These are phyloP conservation scores for Apamea crenata DNA, from an alignment of 2,888 invertebrate genomes.

Conservation along the genomic window DNA sequence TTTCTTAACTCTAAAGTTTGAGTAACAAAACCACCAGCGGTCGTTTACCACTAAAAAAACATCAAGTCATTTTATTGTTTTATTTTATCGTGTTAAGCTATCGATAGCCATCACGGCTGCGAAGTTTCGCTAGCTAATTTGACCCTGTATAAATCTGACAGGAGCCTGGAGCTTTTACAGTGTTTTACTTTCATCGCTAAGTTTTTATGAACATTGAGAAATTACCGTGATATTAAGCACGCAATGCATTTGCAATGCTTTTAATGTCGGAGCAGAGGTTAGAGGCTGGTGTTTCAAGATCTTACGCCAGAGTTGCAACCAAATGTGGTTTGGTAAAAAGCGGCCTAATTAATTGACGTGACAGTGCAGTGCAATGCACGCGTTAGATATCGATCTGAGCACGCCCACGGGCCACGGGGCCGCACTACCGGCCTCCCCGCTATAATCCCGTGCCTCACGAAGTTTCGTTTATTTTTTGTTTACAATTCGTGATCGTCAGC, in stretches of 20 bases:
- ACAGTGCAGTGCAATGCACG: slow-evolving; percentile 47
- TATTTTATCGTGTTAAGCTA: too few species aligned
- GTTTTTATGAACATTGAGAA: slow-evolving; percentile 38
- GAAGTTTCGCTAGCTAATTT: not conserved
- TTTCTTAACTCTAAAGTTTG: too few species aligned
- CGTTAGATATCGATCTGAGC: slow-evolving; percentile 48
- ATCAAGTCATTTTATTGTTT: too few species aligned
- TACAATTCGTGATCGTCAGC: slow-evolving; percentile 68
- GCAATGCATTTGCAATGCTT: slow-evolving; percentile 46
- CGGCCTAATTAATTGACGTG: slow-evolving; percentile 60
- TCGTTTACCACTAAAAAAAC: too few species aligned
- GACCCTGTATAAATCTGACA: not conserved
- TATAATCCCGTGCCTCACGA: slow-evolving; percentile 53
- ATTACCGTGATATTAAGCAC: slow-evolving; percentile 25
- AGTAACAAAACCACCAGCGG: too few species aligned
- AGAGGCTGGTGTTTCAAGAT: slow-evolving; percentile 38
- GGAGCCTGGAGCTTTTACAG: not conserved
- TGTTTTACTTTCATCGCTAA: slow-evolving; percentile 25
- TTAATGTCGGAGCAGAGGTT: slow-evolving; percentile 44
- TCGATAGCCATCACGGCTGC: too few species aligned
- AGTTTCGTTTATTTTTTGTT: slow-evolving; percentile 62
- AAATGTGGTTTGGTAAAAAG: slow-evolving; percentile 57
- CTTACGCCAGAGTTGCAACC: slow-evolving; percentile 51
- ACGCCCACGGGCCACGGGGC: slow-evolving; percentile 3
- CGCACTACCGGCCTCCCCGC: slow-evolving; percentile 7